phyloP scores from a whole-genome alignment of 2,888 invertebrate genomes.

The Dicyrtomina minuta region DNA sequence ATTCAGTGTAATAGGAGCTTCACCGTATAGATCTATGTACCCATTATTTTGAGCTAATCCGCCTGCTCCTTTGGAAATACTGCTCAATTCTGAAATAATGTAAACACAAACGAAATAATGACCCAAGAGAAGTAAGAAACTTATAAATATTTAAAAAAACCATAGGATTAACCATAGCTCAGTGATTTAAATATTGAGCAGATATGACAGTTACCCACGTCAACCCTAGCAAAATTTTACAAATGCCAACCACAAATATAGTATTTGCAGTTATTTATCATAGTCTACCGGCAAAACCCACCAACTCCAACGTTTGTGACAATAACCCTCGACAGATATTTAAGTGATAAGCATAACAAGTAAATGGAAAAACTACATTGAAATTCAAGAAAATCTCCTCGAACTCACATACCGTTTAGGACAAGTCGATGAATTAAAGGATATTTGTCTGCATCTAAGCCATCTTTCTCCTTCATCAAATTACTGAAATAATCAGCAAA shows the following conservation, averaged over 20 bases:
- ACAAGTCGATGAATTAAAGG: conserved; percentile 39
- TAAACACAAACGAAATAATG: not conserved
- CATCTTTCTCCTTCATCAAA: conserved; percentile 69
- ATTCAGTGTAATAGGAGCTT: conserved; percentile 42
- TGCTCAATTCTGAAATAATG: conserved; percentile 23
- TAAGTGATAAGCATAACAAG: not conserved
- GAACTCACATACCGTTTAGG: conserved; percentile 39
- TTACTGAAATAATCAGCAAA: conserved; percentile 77
- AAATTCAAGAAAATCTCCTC: too few species aligned
- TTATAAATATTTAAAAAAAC: too few species aligned
- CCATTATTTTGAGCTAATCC: conserved; percentile 36
- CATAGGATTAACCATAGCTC: too few species aligned
- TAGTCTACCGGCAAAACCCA: not conserved
- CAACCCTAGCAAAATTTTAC: too few species aligned
- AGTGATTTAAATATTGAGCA: too few species aligned
- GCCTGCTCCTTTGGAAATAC: conserved; percentile 32
- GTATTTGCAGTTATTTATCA: too few species aligned
- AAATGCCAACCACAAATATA: too few species aligned
- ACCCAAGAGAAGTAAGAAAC: too few species aligned
- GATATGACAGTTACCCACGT: too few species aligned
- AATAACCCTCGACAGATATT: not conserved
- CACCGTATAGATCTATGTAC: conserved; percentile 46
- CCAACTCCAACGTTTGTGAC: not conserved
- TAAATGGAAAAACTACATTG: too few species aligned
- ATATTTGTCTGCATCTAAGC: conserved; percentile 62